Evolutionary conservation across 2,113 vertebrate genomes (phyloP), one percentile per base, ranked within the genome.

Genomic region (Taxidea taxus): DNA sequence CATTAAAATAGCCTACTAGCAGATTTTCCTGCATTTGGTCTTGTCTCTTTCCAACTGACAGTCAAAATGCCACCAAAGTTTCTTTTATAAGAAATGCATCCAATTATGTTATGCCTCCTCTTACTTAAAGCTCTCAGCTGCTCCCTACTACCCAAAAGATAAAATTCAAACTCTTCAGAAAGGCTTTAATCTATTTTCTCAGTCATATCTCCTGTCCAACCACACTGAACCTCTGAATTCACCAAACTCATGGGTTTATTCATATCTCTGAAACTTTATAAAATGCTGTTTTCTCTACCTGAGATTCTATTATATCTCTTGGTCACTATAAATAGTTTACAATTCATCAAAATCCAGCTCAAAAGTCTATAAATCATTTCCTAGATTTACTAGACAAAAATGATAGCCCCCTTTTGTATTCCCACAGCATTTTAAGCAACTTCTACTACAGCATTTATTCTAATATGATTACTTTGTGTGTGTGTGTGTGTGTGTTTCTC

Each of bases 331-430:
- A 91, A 74, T 47, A 97, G 34, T n/a, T 93, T 62, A 68, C 23
- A 84, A 82, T 95, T 83, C 34, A 91, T 47, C n/a, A 97, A 98
- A 97, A 94, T 62, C 18, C 31, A 97, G 20, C 62, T 97, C 60
- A 84, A 64, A 83, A 58, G 31, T 51, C 64, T 91, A 23, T 62
- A 95, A 66, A 77, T 86, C 14, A 21, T 42, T 78, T 86, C 60
- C 21, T 83, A 51, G 29, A 18, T 72, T n/a, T 90, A 51, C 47
- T 93, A 93, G 27, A 92, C 44, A 75, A 96, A 96, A 96, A 96
- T 18, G 51, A 74, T 12, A n/a, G 16, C 37, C 44, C 49, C 60
- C 51, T 94, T 85, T 27, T 70, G 2, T 49, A 83, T 10, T 66
- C 3, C 49, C 13, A 81, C 0, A 68, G 18, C 10, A 56, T 90